Conservation (phyloP, 2,888 invertebrate genomes). For the Napeogenes sylphis region DNA sequence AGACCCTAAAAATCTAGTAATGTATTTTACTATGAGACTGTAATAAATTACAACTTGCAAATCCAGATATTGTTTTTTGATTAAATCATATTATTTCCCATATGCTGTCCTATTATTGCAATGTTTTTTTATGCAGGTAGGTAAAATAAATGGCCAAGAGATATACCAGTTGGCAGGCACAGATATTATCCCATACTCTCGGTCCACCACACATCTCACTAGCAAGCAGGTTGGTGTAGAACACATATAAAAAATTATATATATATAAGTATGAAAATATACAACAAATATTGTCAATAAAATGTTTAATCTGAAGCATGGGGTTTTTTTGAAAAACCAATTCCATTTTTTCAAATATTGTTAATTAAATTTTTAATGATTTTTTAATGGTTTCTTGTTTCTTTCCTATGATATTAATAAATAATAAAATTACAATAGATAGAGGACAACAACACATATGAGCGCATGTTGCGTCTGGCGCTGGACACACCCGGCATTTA, state of each 20-base stretch:
- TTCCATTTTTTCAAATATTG: too few relatives aligned
- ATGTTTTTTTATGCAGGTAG: constrained; percentile 73
- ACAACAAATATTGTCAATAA: too few relatives aligned
- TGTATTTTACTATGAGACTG: too few relatives aligned
- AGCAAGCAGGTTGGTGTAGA: constrained; percentile 80
- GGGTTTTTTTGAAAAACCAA: too few relatives aligned
- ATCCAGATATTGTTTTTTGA: too few relatives aligned
- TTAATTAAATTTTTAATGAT: too few relatives aligned
- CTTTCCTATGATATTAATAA: constrained; percentile 6
- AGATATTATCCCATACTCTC: constrained; percentile 91
- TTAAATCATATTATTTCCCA: too few relatives aligned
- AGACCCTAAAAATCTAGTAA: too few relatives aligned
- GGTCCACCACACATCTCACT: constrained; percentile 89
- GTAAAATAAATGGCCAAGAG: constrained; percentile 87
- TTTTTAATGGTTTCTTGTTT: not conserved
- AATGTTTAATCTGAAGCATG: too few relatives aligned
- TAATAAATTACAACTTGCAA: too few relatives aligned
- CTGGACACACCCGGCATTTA: constrained; percentile 92
- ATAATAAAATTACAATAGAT: constrained; percentile 64
- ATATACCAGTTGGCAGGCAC: constrained; percentile 87
- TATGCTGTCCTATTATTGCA: too few relatives aligned
- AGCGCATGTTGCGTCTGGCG: constrained; percentile 89
- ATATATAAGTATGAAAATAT: too few relatives aligned
- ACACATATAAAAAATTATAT: not conserved
- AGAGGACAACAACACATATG: constrained; percentile 88